These are phyloP conservation scores for Schizothorax lantsangensis DNA, from an alignment of 2,797 vertebrate species.

Conservation along the genomic window DNA sequence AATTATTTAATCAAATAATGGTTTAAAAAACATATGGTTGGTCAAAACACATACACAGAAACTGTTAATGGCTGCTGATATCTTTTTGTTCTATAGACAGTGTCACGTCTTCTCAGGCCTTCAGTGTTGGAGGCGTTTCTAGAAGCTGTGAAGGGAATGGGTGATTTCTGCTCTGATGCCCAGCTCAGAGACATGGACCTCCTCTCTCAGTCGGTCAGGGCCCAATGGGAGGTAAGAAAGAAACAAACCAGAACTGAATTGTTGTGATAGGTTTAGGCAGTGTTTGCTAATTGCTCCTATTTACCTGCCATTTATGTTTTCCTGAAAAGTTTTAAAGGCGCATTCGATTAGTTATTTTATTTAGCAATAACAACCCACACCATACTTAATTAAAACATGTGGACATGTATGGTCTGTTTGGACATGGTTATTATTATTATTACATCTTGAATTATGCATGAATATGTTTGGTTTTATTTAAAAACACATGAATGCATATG, in stretches of 20 bases:
- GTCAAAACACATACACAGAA: background rate
- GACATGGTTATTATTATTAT: too few species aligned
- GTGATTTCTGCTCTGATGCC: constrained; percentile 72
- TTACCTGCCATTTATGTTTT: background rate
- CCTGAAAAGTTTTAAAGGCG: background rate
- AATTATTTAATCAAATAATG: background rate
- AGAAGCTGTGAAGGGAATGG: constrained; percentile 80
- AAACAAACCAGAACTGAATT: background rate
- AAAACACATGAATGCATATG: background rate
- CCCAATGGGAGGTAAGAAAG: constrained; percentile 89
- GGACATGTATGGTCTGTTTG: too few species aligned
- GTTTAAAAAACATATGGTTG: background rate
- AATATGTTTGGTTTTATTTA: too few species aligned
- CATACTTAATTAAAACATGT: too few species aligned
- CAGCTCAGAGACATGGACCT: constrained; percentile 77
- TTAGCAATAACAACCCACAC: too few species aligned
- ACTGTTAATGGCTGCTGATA: background rate
- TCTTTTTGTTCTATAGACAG: constrained; percentile 72
- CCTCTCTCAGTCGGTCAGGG: constrained; percentile 74
- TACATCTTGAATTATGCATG: too few species aligned
- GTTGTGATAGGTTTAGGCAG: background rate
- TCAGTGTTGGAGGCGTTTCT: constrained; percentile 84
- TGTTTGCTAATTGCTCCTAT: background rate
- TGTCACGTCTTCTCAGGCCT: constrained; percentile 78
- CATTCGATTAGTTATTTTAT: background rate